These are phyloP conservation scores for Rhagologus leucostigma DNA, from an alignment of 2,113 vertebrate species.

Conservation along the genomic window DNA sequence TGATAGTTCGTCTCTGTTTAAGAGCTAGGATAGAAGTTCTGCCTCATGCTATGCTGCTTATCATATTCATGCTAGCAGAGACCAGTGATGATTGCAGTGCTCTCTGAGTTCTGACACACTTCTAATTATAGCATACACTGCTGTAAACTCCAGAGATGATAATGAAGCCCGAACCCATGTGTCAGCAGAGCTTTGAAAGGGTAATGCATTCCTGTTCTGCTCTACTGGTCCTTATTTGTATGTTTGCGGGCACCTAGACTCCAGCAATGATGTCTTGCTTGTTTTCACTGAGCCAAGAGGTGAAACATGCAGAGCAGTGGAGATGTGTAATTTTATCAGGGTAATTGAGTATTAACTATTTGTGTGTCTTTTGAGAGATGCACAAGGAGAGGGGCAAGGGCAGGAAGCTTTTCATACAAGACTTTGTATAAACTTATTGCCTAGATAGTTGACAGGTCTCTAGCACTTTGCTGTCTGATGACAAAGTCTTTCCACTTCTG, in stretches of 20 bases:
- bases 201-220: conserved; percentile 2
- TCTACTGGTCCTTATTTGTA: neutral
- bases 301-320: neutral
- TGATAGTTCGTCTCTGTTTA: neutral
- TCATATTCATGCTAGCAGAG: neutral
- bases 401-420: neutral
- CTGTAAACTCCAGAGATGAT: conserved; percentile 18
- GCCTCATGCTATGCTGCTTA: neutral
- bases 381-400: neutral
- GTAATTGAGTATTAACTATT: neutral
- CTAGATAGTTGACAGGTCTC: neutral
- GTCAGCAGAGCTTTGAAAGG: neutral
- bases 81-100: neutral
- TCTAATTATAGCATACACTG: conserved; percentile 22
- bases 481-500: neutral
- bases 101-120: neutral
- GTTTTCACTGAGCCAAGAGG: neutral
- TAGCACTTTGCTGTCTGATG: neutral
- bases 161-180: neutral
- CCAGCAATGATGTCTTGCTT: neutral
- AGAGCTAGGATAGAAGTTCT: neutral
- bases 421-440: neutral
- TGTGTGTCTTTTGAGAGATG: neutral
- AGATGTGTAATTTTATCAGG: neutral
- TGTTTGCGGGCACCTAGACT: neutral